Base-by-base conservation (phyloP, 2,113 vertebrate genomes). In the Rhinolophus ferrumequinum region DNA sequence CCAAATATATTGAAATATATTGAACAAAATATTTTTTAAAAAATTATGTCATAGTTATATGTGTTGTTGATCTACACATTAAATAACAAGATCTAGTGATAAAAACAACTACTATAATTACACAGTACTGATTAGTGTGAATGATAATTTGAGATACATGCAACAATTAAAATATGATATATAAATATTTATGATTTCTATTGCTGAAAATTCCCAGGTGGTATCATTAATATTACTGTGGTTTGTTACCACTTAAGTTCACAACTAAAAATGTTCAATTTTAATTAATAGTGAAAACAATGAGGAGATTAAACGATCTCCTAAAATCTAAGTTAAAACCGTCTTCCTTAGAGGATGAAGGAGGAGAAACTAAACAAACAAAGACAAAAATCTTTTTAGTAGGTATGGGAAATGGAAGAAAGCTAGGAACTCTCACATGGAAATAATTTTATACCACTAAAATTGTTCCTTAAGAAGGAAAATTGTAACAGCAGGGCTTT, bases 251-350 rank as follows among this genome's bases (percentile, higher is more conserved):
- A 62, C 21, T 58, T 66, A 72, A 21, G 2, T 67, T 88, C 22
- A 77, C 62, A 70, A 88, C 1, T 67, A 38, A 92, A 79, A 90
- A 86, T 62, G 18, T n/a, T 90, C 81, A 30, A 38, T 93, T 95
- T 96, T 62, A 73, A 56, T 90, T 66, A 41, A 19, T 50, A 58
- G 2, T 66, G 21, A 93, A 85, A 88, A 66, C 16, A 77, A 56
- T 35, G 64, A 30, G 9, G 14, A 47, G 16, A 0, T n/a, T 85
- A 41, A 33, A 82, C 10, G 5, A 72, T 44, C 30, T 64, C n/a
- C 67, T 80, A 16, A 81, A 86, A 41, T 5, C 26, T 64, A 82
- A 69, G 52, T n/a, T 90, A 33, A 38, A 58, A 82, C 30, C 0
- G 64, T 18, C 21, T 93, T 50, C 50, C n/a, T 73, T 58, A 56